Conservation (phyloP, 2,113 vertebrate genomes). For the Oceanites oceanicus region DNA sequence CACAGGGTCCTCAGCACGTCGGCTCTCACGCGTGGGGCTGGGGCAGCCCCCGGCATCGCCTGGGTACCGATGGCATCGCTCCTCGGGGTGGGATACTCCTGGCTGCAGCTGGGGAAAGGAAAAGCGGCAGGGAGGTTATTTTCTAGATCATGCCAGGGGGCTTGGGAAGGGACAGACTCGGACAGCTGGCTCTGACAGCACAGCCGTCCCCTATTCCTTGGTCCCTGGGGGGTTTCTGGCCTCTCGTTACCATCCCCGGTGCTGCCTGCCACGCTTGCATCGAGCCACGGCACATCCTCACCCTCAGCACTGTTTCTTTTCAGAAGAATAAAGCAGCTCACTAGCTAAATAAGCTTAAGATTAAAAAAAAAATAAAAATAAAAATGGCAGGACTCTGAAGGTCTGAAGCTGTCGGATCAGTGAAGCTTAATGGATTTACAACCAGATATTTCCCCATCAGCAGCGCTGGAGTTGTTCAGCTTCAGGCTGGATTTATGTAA, state of each 20-base stretch:
- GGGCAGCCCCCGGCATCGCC: not conserved
- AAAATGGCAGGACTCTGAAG: not conserved
- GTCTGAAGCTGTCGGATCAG: not conserved
- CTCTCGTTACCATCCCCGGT: not conserved
- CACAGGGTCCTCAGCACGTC: not conserved
- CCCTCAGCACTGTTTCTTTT: not conserved
- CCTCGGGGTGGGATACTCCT: not conserved
- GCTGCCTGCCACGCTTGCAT: not conserved
- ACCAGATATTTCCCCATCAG: not conserved
- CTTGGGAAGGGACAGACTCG: not conserved
- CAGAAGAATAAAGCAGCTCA: not conserved
- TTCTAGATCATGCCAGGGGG: rapidly evolving
- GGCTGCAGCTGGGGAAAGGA: not conserved
- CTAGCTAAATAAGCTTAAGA: not conserved
- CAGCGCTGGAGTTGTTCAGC: not conserved
- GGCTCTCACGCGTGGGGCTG: not conserved
- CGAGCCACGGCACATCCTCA: not conserved
- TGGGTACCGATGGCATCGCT: not conserved
- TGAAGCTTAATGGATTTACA: constrained; percentile 12
- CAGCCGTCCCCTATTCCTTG: not conserved
- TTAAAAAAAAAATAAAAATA: not conserved
- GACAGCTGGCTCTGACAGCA: not conserved
- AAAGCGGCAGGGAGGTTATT: not conserved
- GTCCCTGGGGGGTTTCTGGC: not conserved
- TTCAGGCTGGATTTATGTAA: not conserved